Evolutionary conservation across 2,888 invertebrate species (phyloP).

Genomic region (Ophion slaviceki): DNA sequence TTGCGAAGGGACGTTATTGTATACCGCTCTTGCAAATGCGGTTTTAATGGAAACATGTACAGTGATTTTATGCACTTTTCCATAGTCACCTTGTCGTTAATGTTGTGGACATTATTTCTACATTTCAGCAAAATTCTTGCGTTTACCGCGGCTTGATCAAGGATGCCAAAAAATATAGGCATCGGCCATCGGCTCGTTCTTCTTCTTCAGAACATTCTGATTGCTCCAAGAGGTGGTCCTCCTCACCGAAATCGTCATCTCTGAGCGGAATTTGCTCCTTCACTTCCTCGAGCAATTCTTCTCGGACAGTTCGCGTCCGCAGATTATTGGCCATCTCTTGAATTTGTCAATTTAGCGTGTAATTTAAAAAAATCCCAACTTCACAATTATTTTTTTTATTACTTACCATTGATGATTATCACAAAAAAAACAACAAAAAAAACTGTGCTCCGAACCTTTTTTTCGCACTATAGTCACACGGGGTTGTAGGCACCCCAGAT

Average conservation of each 20-base stretch:
- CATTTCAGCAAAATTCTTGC: conserved; percentile 43
- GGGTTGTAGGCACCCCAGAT: too few species aligned
- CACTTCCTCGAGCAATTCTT: too few species aligned
- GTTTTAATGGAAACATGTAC: conserved; percentile 1
- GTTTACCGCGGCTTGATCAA: conserved; percentile 60
- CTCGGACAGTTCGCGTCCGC: too few species aligned
- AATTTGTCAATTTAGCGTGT: background rate
- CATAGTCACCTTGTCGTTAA: background rate
- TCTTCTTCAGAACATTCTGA: background rate
- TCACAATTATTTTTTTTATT: conserved; percentile 7
- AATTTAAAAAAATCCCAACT: conserved; percentile 28
- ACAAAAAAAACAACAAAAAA: background rate
- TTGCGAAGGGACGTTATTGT: background rate
- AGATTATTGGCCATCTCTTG: too few species aligned
- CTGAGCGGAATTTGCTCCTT: background rate
- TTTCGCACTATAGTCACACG: too few species aligned
- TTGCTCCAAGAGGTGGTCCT: conserved; percentile 3
- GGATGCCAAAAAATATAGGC: conserved; percentile 69
- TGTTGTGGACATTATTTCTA: conserved; percentile 1
- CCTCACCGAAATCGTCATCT: conserved; percentile 6
- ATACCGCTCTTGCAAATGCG: conserved; percentile 14
- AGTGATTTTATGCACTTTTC: background rate
- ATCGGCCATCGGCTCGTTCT: conserved; percentile 67
- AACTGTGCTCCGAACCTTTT: too few species aligned
- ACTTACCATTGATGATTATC: conserved; percentile 4